Evolutionary conservation across 2,888 invertebrate species (phyloP), one percentile per base, ranked within the genome.

Genomic region (Perdita meconis): DNA sequence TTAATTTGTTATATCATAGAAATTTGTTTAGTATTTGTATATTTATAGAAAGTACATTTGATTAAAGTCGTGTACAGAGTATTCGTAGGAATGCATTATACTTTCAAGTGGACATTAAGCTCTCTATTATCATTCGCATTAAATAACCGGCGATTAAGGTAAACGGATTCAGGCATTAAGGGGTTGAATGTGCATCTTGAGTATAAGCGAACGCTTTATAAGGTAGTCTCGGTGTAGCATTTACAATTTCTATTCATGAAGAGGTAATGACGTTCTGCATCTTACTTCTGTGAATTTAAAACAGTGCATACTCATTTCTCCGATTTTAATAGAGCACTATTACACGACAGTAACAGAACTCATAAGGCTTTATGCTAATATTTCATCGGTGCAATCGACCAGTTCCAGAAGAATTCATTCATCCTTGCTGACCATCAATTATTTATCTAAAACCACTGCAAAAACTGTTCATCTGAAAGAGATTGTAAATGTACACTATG

Each of bases 161-260:
- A 68, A 66, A 72, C 57, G 51, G 42, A 59, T 68, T 42, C 68
- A 26, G n/a, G 13, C 47, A 57, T 71, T 66, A 51, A 42, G 40
- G 22, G 53, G 42, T 72, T 53, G 42, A 51, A 59, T 22, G 66
- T 40, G 44, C 30, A 66, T 70, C 56, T 66, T n/a, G 67, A 34
- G 22, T 40, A 56, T 30, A 70, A 36, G 56, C 22, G 38, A 50
- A 66, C 30, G 5, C 47, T 50, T 66, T 50, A 38, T 38, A 38
- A 66, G 42, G 36, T 42, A 53, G 36, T n/a, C n/a, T 68, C 36
- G n/a, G 16, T 66, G 19, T 47, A 40, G 12, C 26, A 53, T 30
- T 53, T 59, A 36, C 36, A 53, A 59, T 53, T 72, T 51, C 68
- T 59, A 36, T 72, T 72, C 69, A 42, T 38, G 69, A 59, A 53